These are phyloP conservation scores for Leptocoma aspasia DNA, from an alignment of 2,113 vertebrate genomes.

Conservation along the genomic window DNA sequence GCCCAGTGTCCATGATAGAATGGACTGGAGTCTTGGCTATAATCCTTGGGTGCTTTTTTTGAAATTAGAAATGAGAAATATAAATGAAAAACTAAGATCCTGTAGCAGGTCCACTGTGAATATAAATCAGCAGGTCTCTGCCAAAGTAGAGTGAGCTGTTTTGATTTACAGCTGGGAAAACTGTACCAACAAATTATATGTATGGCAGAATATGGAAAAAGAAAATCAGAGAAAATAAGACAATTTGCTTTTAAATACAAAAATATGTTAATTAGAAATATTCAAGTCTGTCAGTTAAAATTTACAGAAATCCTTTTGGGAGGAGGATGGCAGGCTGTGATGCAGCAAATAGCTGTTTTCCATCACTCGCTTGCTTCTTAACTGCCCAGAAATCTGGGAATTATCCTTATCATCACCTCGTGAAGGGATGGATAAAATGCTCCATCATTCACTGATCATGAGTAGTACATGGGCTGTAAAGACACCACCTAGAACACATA, in stretches of 20 bases:
- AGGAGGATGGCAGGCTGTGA: not conserved
- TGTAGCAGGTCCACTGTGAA: not conserved
- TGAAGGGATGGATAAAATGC: not conserved
- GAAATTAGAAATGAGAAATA: not conserved
- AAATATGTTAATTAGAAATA: constrained; percentile 5
- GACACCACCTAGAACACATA: not conserved
- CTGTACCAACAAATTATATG: not conserved
- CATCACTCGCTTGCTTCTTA: not conserved
- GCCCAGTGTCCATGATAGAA: not conserved
- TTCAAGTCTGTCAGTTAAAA: not conserved
- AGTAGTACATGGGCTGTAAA: not conserved
- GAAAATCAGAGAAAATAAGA: not conserved
- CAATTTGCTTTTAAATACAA: not conserved
- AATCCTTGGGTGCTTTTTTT: not conserved
- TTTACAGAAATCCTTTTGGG: not conserved
- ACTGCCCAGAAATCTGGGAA: constrained; percentile 1
- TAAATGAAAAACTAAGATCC: not conserved
- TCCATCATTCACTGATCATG: constrained; percentile 7
- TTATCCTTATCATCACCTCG: not conserved
- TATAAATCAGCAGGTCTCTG: not conserved
- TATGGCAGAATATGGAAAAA: not conserved
- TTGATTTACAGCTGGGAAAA: not conserved
- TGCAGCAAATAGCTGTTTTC: constrained; percentile 12
- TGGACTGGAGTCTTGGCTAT: not conserved
- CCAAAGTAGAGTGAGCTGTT: not conserved